These are phyloP conservation scores for Rhopalosiphum padi DNA, from an alignment of 1,140 invertebrate species.

Conservation along the genomic window DNA sequence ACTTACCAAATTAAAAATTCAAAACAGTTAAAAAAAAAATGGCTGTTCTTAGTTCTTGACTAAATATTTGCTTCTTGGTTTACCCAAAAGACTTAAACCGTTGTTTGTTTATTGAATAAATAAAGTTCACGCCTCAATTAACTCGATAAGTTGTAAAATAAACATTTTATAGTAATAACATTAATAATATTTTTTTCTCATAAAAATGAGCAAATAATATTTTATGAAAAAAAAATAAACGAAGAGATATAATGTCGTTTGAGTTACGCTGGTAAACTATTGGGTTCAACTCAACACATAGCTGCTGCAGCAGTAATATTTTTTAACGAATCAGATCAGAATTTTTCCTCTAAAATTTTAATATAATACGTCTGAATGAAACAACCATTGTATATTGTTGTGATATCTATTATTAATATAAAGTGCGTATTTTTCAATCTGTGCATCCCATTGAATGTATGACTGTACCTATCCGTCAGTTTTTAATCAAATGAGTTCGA, in stretches of 20 bases:
- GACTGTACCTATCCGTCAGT: not conserved
- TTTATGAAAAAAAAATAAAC: not conserved
- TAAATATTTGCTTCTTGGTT: not conserved
- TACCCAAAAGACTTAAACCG: not conserved
- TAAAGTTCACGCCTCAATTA: not conserved
- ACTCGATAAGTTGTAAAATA: not conserved
- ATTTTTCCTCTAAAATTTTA: not conserved
- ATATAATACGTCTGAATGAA: not conserved
- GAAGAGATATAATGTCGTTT: not conserved
- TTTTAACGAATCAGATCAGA: not conserved
- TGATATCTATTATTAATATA: not conserved
- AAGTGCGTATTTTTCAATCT: not conserved
- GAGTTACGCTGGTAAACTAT: not conserved
- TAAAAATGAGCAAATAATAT: not conserved
- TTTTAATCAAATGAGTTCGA: not conserved
- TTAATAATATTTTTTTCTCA: not conserved
- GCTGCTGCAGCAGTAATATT: not conserved
- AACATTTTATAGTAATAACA: conserved; percentile 1
- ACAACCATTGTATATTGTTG: not conserved
- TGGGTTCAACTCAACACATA: not conserved
- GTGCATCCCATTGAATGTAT: not conserved
- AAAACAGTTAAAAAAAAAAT: not conserved
- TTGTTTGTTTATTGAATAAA: not conserved
- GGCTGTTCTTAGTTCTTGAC: not conserved
- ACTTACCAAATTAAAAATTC: not conserved